These are phyloP conservation scores for Phataginus tetradactyla DNA, from an alignment of 2,797 vertebrate genomes.

Conservation along the genomic window DNA sequence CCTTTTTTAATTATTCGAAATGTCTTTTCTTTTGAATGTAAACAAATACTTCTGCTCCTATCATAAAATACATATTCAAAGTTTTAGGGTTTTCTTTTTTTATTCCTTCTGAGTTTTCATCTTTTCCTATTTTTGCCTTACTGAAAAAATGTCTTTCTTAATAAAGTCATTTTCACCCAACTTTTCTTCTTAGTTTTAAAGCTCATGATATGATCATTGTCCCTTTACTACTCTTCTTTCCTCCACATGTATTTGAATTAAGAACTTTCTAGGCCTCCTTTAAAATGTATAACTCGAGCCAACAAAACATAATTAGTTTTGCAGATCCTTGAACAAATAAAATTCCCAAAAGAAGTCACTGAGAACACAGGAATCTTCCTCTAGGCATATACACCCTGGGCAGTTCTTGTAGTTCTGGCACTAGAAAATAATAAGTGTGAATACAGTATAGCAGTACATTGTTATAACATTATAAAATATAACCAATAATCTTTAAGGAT, in stretches of 20 bases:
- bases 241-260: not conserved
- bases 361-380: not conserved
- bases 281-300: conserved; percentile 4
- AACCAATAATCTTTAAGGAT: not conserved
- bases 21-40: not conserved
- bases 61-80: not conserved
- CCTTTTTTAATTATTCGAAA: not conserved
- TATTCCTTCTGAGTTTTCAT: not conserved
- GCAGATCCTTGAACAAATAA: conserved; percentile 20
- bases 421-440: not conserved
- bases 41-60: not conserved
- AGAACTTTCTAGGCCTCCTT: conserved; percentile 25
- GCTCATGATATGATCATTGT: not conserved
- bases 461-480: conserved; percentile 9
- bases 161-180: not conserved
- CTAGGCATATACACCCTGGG: not conserved
- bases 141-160: not conserved
- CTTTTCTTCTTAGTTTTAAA: conserved; percentile 36
- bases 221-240: not conserved
- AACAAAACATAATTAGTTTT: not conserved
- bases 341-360: not conserved
- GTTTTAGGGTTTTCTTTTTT: not conserved
- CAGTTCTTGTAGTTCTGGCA: not conserved
- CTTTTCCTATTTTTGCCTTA: not conserved
- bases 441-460: not conserved